These are phyloP conservation scores for Metallyticus violacea DNA, from an alignment of 2,888 invertebrate genomes.

Conservation along the genomic window DNA sequence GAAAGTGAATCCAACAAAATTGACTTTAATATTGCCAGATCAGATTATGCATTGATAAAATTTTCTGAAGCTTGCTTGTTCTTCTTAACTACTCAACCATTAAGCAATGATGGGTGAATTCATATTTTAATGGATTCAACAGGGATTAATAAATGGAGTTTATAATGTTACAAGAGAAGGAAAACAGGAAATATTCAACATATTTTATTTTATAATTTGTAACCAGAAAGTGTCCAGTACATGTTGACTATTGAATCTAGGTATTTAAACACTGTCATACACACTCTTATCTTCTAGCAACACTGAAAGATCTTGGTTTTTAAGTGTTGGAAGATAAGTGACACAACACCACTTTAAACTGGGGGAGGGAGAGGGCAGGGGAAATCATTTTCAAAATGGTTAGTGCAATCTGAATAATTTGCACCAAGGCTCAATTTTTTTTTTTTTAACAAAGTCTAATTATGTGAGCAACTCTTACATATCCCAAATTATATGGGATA, in stretches of 20 bases:
- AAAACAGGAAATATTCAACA: constrained; percentile 26
- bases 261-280: constrained; percentile 24
- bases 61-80: no score
- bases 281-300: constrained; percentile 21
- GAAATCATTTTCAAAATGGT: not conserved
- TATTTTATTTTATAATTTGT: constrained; percentile 26
- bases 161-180: not conserved
- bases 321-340: constrained; percentile 15
- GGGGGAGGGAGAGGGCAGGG: not conserved
- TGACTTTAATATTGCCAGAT: no score
- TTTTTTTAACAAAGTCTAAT: not conserved
- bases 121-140: no score
- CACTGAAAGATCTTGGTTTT: constrained; percentile 5
- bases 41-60: no score
- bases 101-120: no score
- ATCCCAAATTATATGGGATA: not conserved
- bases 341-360: not conserved
- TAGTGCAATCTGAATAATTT: constrained; percentile 7
- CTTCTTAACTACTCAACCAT: no score
- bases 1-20: no score
- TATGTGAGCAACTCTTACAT: constrained; percentile 10
- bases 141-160: no score
- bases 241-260: constrained; percentile 25
- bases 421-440: not conserved
- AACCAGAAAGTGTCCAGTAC: constrained; percentile 29